Evolutionary conservation across 2,888 invertebrate species (phyloP).

Genomic region (Cremastinae sp.): DNA sequence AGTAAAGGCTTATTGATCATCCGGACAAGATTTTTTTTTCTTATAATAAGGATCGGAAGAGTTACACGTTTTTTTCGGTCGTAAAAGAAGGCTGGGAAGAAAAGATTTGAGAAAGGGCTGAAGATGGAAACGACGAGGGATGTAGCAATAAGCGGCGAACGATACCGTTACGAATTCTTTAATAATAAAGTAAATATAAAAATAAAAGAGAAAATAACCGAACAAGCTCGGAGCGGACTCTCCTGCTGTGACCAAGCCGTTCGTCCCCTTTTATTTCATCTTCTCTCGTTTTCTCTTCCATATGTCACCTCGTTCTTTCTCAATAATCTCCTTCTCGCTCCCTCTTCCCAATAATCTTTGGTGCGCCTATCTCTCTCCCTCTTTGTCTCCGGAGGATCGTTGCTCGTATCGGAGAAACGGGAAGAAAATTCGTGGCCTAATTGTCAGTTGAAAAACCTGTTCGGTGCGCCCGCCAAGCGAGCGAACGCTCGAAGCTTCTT

Average conservation of each 20-base stretch:
- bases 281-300: constrained; percentile 53
- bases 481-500: constrained; percentile 24
- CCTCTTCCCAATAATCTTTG: constrained; percentile 32
- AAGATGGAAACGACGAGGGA: constrained; percentile 14
- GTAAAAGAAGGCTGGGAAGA: too few relatives aligned
- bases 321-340: not conserved
- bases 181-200: constrained; percentile 77
- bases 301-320: constrained; percentile 14
- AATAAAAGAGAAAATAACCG: constrained; percentile 78
- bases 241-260: constrained; percentile 64
- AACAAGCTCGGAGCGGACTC: constrained; percentile 69
- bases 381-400: constrained; percentile 12
- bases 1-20: too few relatives aligned
- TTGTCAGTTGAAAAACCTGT: constrained; percentile 61
- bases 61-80: too few relatives aligned
- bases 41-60: not conserved
- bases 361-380: constrained; percentile 6
- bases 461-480: constrained; percentile 34
- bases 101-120: constrained; percentile 5
- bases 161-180: constrained; percentile 78
- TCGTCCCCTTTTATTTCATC: constrained; percentile 68
- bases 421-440: constrained; percentile 64
- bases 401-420: constrained; percentile 51
- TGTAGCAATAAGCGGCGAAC: constrained; percentile 67
- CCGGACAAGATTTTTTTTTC: too few relatives aligned